phyloP scores from a whole-genome alignment of 2,797 vertebrate species.

The Xenopus petersii region DNA sequence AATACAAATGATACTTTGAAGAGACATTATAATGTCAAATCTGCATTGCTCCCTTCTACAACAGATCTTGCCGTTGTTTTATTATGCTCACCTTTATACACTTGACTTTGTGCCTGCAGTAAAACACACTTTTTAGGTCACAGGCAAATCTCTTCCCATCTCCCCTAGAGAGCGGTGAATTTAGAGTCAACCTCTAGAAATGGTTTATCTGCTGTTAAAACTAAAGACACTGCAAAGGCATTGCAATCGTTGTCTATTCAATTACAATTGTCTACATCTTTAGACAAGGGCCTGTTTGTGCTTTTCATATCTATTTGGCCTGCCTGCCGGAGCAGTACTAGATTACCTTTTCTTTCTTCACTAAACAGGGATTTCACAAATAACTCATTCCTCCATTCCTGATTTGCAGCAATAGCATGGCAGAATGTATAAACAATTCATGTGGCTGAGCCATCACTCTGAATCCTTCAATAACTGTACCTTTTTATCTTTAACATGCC shows the following conservation, averaged over 20 bases:
- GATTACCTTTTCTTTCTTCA: conserved; percentile 54
- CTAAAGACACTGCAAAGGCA: neutral
- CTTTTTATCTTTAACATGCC: conserved; percentile 49
- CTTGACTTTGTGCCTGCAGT: neutral
- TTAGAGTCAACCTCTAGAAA: neutral
- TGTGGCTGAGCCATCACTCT: conserved; percentile 52
- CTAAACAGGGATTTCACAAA: conserved; percentile 59
- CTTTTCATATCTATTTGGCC: conserved; percentile 55
- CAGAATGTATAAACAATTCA: conserved; percentile 59
- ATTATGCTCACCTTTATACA: neutral
- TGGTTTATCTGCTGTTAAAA: conserved; percentile 8
- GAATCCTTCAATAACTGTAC: conserved; percentile 55
- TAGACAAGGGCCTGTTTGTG: conserved; percentile 55
- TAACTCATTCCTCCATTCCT: conserved; percentile 57
- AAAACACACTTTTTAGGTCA: neutral
- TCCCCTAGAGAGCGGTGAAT: neutral
- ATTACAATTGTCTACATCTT: conserved; percentile 54
- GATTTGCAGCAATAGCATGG: conserved; percentile 50
- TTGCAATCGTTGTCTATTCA: conserved; percentile 40
- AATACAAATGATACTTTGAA: too few relatives aligned
- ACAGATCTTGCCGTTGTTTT: neutral
- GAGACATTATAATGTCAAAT: too few relatives aligned
- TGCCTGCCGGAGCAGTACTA: conserved; percentile 44
- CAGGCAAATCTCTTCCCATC: neutral
- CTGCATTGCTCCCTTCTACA: neutral